These are phyloP conservation scores for Theonella swinhoei DNA, from an alignment of 37 sponge, comb jelly and placozoan species.

Conservation along the genomic window DNA sequence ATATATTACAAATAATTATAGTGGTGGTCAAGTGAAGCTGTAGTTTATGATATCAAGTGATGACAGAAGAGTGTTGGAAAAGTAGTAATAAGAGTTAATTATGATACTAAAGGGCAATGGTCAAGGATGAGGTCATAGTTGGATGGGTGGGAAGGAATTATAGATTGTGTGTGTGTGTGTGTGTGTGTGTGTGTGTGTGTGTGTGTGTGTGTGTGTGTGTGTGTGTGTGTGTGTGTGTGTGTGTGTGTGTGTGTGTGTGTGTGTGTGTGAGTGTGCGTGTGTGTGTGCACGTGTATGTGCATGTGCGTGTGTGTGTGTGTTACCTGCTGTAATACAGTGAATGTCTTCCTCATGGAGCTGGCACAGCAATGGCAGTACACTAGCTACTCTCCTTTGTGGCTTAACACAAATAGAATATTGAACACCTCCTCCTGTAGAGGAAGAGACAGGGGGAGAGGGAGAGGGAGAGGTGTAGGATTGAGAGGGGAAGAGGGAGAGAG, in stretches of 20 bases:
- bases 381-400: slow-evolving; percentile 50
- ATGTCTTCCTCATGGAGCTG: slow-evolving; percentile 44
- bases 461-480: neutral
- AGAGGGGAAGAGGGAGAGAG: neutral
- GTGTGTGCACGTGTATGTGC: neutral
- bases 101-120: too few species aligned
- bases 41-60: neutral
- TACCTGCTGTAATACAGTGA: slow-evolving; percentile 78
- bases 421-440: slow-evolving; percentile 78
- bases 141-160: too few species aligned
- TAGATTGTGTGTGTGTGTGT: too few species aligned
- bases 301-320: slow-evolving; percentile 13
- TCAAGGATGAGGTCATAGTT: neutral
- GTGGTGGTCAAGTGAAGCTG: neutral
- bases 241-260: neutral
- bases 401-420: slow-evolving; percentile 84
- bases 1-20: neutral
- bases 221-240: neutral
- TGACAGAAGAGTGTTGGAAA: too few species aligned
- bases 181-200: neutral
- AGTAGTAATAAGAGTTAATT: too few species aligned
- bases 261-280: too few species aligned
- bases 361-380: slow-evolving; percentile 87
- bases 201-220: neutral
- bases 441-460: neutral